Conservation (phyloP, 2,888 invertebrate species). For the Drosophila stalkeri region DNA sequence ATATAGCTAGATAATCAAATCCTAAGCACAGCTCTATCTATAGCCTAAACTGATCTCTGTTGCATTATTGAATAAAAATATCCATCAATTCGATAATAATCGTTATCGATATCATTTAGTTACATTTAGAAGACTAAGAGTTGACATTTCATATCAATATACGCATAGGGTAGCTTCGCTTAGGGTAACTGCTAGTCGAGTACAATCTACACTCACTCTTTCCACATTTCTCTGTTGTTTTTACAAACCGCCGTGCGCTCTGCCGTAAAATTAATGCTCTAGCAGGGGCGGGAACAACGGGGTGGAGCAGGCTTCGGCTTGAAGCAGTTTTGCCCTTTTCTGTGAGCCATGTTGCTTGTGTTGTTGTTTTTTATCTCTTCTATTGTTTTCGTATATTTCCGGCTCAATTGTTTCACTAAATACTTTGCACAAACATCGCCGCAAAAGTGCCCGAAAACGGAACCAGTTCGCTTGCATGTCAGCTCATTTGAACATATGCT, state of each 20-base stretch:
- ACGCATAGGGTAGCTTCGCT: neutral
- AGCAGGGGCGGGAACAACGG: conserved; percentile 8
- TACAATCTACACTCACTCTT: neutral
- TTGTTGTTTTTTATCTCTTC: conserved; percentile 9
- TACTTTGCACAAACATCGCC: conserved; percentile 65
- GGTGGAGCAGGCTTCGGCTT: conserved; percentile 24
- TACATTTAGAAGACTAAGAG: neutral
- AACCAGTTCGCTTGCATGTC: conserved; percentile 67
- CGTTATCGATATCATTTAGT: neutral
- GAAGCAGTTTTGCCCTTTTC: conserved; percentile 41
- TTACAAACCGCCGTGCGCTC: conserved; percentile 43
- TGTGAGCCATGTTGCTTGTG: conserved; percentile 23
- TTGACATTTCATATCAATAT: too few relatives aligned
- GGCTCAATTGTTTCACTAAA: conserved; percentile 79
- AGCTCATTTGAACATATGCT: conserved; percentile 52
- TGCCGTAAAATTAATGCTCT: conserved; percentile 70
- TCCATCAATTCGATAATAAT: neutral
- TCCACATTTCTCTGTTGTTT: conserved; percentile 32
- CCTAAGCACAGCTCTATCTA: neutral
- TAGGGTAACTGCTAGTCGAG: conserved; percentile 1
- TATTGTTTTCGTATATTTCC: conserved; percentile 59
- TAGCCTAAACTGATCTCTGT: neutral
- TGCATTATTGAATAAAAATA: neutral
- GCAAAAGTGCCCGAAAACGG: conserved; percentile 31
- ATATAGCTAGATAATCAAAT: neutral